Conservation (phyloP, 37 sponge, comb jelly and placozoan species). For the Agelas oroides region DNA sequence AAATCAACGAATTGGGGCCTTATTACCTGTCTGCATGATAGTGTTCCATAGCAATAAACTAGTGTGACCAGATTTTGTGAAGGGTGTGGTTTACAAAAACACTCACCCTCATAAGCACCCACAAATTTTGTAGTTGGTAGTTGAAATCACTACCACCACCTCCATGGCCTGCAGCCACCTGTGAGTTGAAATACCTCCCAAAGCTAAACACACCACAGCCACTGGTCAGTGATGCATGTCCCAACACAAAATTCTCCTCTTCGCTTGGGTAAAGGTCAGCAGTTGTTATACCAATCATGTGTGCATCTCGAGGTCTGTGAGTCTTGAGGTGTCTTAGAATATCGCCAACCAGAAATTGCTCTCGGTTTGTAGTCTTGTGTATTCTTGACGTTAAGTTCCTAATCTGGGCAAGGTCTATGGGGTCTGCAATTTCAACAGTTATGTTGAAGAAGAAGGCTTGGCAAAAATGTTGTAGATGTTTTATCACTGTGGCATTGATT, state of each 20-base stretch:
- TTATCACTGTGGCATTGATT: constrained; percentile 28
- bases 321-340: constrained; percentile 35
- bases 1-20: too few species aligned
- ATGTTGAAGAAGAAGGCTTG: constrained; percentile 63
- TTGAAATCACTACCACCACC: too few species aligned
- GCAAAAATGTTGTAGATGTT: constrained; percentile 55
- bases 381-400: constrained; percentile 48
- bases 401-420: constrained; percentile 39
- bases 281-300: constrained; percentile 69
- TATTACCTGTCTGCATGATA: too few species aligned
- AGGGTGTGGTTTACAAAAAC: too few species aligned
- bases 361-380: constrained; percentile 53
- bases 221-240: constrained; percentile 71
- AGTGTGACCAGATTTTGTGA: too few species aligned
- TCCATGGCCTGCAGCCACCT: too few species aligned
- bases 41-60: too few species aligned
- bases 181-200: constrained; percentile 67
- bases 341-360: constrained; percentile 63
- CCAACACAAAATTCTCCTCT: constrained; percentile 92
- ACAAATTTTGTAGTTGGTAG: constrained; percentile 50
- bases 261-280: constrained; percentile 88
- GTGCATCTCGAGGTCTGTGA: constrained; percentile 28
- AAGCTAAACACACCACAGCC: constrained; percentile 86
- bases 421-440: constrained; percentile 44
- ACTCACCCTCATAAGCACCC: constrained; percentile 59